Evolutionary conservation across 37 sponge, comb jelly and placozoan species (phyloP).

Genomic region (Amphimedon queenslandica): DNA sequence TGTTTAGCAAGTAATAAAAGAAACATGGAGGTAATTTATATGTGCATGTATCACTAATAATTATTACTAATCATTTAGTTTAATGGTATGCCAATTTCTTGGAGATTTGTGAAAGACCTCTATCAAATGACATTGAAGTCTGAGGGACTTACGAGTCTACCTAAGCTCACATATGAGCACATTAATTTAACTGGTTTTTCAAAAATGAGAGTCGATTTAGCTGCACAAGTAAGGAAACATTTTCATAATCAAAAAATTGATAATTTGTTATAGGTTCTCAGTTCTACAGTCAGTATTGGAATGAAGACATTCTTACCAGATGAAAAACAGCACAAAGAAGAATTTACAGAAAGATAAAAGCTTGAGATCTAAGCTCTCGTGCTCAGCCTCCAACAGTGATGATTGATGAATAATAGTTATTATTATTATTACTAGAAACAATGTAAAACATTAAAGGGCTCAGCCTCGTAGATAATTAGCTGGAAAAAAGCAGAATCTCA

Average conservation of each 20-base stretch:
- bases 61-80: too few relatives aligned
- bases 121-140: not conserved
- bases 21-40: slow-evolving; percentile 1
- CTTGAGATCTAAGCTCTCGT: too few relatives aligned
- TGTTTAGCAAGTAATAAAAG: not conserved
- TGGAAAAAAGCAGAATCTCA: too few relatives aligned
- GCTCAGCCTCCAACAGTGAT: too few relatives aligned
- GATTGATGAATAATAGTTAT: too few relatives aligned
- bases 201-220: slow-evolving; percentile 1
- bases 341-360: too few relatives aligned
- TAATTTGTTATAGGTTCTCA: slow-evolving; percentile 6
- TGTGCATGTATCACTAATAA: too few relatives aligned
- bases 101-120: slow-evolving; percentile 9
- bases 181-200: not conserved
- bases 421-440: too few relatives aligned
- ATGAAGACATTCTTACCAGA: too few relatives aligned
- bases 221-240: slow-evolving; percentile 5
- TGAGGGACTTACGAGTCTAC: not conserved
- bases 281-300: slow-evolving; percentile 20
- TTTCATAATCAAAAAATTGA: not conserved
- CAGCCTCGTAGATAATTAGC: too few relatives aligned
- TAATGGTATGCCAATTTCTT: not conserved
- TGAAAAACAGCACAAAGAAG: too few relatives aligned
- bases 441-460: too few relatives aligned
- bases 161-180: slow-evolving; percentile 2